These are phyloP conservation scores for Scaptomyza pallida DNA, from an alignment of 1,140 invertebrate species.

Conservation along the genomic window DNA sequence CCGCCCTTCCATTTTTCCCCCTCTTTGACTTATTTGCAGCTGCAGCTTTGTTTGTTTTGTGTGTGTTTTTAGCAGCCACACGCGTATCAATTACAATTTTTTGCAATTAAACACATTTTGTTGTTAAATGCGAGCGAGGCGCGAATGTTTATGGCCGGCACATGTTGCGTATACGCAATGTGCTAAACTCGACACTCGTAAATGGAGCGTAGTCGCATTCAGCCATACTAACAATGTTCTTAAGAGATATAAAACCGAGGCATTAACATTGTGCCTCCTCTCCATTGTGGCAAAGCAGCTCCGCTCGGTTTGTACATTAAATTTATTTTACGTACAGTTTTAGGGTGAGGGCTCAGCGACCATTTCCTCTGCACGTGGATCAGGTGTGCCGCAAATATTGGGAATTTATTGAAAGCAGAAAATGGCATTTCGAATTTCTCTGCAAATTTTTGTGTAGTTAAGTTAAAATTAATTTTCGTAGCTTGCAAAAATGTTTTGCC, in stretches of 20 bases:
- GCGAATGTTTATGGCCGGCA: constrained; percentile 65
- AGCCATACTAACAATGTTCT: constrained; percentile 45
- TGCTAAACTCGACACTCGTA: constrained; percentile 51
- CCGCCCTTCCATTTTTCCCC: too few relatives aligned
- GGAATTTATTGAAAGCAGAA: constrained; percentile 64
- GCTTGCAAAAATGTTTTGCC: not conserved
- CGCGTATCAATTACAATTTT: constrained; percentile 38
- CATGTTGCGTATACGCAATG: constrained; percentile 78
- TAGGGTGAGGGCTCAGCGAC: not conserved
- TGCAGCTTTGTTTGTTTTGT: not conserved
- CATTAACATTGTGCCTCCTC: constrained; percentile 49
- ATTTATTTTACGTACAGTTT: constrained; percentile 62
- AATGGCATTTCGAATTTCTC: constrained; percentile 42
- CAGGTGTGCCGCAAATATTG: constrained; percentile 57
- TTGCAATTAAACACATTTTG: constrained; percentile 76
- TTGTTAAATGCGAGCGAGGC: constrained; percentile 38
- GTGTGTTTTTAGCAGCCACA: constrained; percentile 5
- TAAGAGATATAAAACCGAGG: constrained; percentile 51
- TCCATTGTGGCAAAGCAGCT: not conserved
- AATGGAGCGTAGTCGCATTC: constrained; percentile 43
- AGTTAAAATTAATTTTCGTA: constrained; percentile 48
- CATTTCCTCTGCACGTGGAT: constrained; percentile 15
- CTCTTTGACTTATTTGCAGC: not conserved
- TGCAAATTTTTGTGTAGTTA: constrained; percentile 42
- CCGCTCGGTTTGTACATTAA: constrained; percentile 29